Evolutionary conservation across 2,797 vertebrate genomes (phyloP).

Genomic region (Xiphorhynchus erythropygius): DNA sequence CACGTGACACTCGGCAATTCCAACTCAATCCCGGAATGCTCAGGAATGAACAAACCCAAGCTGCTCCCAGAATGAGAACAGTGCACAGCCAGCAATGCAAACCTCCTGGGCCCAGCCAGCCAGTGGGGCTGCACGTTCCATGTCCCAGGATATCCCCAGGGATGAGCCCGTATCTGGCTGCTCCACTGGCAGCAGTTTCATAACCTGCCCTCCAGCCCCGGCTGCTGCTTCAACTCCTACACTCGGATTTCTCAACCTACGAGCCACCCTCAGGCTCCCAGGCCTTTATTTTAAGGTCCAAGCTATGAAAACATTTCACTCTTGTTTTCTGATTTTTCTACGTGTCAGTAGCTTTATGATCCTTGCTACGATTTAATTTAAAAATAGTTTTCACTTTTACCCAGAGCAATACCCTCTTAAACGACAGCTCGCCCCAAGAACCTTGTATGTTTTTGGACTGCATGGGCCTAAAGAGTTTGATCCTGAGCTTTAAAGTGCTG

Average conservation of each 20-base stretch:
- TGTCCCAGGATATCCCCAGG: not conserved
- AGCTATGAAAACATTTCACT: not conserved
- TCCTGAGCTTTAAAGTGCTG: not conserved
- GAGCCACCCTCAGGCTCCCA: not conserved
- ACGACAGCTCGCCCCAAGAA: not conserved
- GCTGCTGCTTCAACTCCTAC: not conserved
- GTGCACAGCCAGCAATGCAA: fast-evolving
- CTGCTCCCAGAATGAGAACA: not conserved
- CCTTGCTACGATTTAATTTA: not conserved
- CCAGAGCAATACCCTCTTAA: not conserved
- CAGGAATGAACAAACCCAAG: not conserved
- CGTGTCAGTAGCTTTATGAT: not conserved
- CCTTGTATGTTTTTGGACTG: not conserved
- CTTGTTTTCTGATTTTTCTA: not conserved
- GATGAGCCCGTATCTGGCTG: not conserved
- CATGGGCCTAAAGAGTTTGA: not conserved
- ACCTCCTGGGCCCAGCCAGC: not conserved
- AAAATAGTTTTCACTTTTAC: not conserved
- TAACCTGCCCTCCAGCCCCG: not conserved
- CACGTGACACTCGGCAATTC: fast-evolving
- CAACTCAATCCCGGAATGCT: not conserved
- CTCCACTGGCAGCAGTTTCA: not conserved
- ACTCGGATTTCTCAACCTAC: not conserved
- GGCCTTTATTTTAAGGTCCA: not conserved
- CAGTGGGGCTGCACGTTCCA: fast-evolving